A percentile compares a stretch with the other conserved stretches of the same genome.
Evolutionary conservation across 2,113 vertebrate species (phyloP).

Genomic region (Mormyrus lacerda): DNA sequence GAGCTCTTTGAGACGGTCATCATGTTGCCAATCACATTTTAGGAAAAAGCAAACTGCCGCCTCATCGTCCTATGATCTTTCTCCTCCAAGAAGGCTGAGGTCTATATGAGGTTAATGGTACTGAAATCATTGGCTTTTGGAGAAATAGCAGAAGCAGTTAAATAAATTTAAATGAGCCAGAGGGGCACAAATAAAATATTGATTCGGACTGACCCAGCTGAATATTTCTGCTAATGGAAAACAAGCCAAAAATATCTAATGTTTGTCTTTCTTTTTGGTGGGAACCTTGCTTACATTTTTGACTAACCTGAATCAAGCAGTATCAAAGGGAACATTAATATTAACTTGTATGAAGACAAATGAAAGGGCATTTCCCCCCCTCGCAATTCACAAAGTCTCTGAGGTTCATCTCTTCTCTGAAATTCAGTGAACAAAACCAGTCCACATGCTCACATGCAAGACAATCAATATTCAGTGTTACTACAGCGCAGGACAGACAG

Average conservation of each 20-base stretch:
- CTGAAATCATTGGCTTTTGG: constrained; percentile 38
- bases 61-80: constrained; percentile 51
- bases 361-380: constrained; percentile 1
- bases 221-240: constrained; percentile 18
- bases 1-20: constrained; percentile 68
- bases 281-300: neutral
- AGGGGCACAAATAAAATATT: constrained; percentile 21
- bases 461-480: neutral
- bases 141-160: constrained; percentile 40
- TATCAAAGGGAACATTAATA: constrained; percentile 15
- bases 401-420: neutral
- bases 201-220: constrained; percentile 19
- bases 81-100: constrained; percentile 33
- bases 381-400: constrained; percentile 18
- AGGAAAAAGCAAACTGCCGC: constrained; percentile 42
- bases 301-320: neutral
- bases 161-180: constrained; percentile 40
- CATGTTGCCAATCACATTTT: constrained; percentile 65
- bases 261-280: constrained; percentile 9
- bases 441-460: neutral
- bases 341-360: neutral
- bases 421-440: neutral
- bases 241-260: constrained; percentile 13
- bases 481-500: neutral
- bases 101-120: constrained; percentile 40